Base-by-base conservation (phyloP, 1,140 invertebrate genomes). In the Brachionus angularis region DNA sequence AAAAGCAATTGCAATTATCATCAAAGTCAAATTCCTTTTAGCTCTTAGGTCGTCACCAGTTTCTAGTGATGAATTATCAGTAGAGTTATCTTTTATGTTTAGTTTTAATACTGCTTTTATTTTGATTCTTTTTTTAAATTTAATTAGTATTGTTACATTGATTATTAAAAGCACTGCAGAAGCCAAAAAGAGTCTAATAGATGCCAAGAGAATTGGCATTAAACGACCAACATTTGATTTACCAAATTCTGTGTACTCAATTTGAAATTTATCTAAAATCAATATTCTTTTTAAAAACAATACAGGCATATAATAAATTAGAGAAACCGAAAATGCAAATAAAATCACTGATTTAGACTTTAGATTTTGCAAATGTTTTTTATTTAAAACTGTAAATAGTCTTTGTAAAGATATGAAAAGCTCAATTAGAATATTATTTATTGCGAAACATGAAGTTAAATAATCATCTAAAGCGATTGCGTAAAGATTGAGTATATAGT, bases 1-100 rank as follows among this genome's bases (percentile, higher is more conserved):
- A 39, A 58, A 58, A 4, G 53, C 53, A 21, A 58, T 58, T 2
- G 53, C 21, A 23, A 58, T 58, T 7, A 58, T 5, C 53, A 58
- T 58, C n/a, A 39, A 23, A 58, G 53, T 58, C 5, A 58, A 31
- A 39, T 58, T 58, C 25, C 23, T 58, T 36, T 23, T 58, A 39
- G 34, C 36, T 39, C 39, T 58, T n/a, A n/a, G n/a, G 21, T 39
- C 27, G 21, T 58, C 21, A 3, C 29, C 10, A n/a, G n/a, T n/a
- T n/a, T n/a, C n/a, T n/a, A n/a, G n/a, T n/a, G n/a, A n/a, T n/a
- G n/a, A n/a, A n/a, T n/a, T n/a, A n/a, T n/a, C n/a, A n/a, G n/a
- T n/a, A n/a, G n/a, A n/a, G n/a, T 39, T 58, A 23, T 12, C 23
- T 39, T 58, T 39, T 39, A 39, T 31, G 53, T 21, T 21, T 23